Evolutionary conservation across 2,113 vertebrate species (phyloP), one percentile per base, ranked within the genome.

Genomic region (Riparia riparia): DNA sequence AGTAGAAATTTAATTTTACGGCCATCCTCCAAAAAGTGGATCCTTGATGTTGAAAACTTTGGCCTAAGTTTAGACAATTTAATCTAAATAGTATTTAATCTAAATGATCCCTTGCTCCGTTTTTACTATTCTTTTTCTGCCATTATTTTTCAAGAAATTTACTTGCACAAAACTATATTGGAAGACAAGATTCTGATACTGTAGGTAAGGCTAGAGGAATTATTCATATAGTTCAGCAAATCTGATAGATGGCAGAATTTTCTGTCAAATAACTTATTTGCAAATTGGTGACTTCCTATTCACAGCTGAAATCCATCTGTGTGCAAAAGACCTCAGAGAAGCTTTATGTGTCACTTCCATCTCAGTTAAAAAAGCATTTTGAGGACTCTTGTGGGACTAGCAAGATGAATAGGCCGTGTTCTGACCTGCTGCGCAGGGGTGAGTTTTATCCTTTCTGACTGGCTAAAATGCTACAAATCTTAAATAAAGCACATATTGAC

Each of bases 401-500:
- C 47, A 66, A 93, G 92, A 96, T 90, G 82, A 93, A 96, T 93
- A 86, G 82, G 17, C 28, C 37, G 17, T 3, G 64, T 92, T 95
- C 82, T 90, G 90, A 71, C 72, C 79, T 73, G 49, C 68, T 92
- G 56, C 3, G 0, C 64, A 53, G 90, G 56, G 51, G 29, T 86
- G 88, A 90, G 28, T 88, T 96, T 92, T 85, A 90, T 94, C 28
- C 79, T 92, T 86, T 93, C 77, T 82, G 71, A 82, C 58, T 10
- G 3, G 44, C n/a, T 88, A 28, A 74, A 95, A 81, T 19, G 60
- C 64, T 83, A 86, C 0, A 0, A 88, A 93, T 64, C 50, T 96
- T 94, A 95, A 90, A 94, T 96, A 96, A 93, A 88, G 79, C 71
- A 96, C 93, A 93, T 92, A 93, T 95, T 95, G 96, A 93, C 85